phyloP scores from a whole-genome alignment of 2,113 vertebrate genomes.

The Pungitius pungitius region DNA sequence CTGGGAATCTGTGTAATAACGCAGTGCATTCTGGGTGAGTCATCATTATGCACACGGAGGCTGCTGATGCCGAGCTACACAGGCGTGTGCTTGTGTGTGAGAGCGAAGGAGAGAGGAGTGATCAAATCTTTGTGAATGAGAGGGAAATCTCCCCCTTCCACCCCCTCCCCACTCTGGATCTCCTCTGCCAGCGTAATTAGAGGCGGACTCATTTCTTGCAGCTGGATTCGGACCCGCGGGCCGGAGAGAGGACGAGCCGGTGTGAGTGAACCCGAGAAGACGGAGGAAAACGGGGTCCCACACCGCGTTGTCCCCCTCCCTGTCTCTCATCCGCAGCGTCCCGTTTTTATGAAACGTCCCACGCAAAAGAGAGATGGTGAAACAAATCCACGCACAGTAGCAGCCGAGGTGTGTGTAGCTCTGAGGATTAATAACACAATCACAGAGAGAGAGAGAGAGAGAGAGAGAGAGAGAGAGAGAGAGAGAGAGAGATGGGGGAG shows the following conservation, averaged over 20 bases:
- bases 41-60: slow-evolving; percentile 43
- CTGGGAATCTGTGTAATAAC: slow-evolving; percentile 30
- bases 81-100: slow-evolving; percentile 7
- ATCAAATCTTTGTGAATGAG: slow-evolving; percentile 73
- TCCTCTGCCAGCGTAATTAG: slow-evolving; percentile 52
- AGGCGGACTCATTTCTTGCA: slow-evolving; percentile 40
- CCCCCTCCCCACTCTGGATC: slow-evolving; percentile 5
- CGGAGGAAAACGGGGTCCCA: neutral
- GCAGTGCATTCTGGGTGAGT: slow-evolving; percentile 60
- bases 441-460: slow-evolving; percentile 14
- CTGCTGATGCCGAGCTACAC: slow-evolving; percentile 18
- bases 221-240: slow-evolving; percentile 28
- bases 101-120: slow-evolving; percentile 22
- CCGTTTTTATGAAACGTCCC: no score
- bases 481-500: slow-evolving; percentile 47
- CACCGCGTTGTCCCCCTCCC: neutral
- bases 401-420: slow-evolving; percentile 48
- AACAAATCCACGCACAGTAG: neutral
- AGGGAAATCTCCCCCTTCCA: slow-evolving; percentile 21
- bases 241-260: slow-evolving; percentile 40
- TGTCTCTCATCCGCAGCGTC: neutral
- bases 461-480: slow-evolving; percentile 20
- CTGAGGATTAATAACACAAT: slow-evolving; percentile 66
- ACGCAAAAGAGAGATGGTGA: no score
- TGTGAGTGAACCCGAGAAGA: slow-evolving; percentile 26